Base-by-base conservation (phyloP, 2,113 vertebrate genomes). In the Chinchilla lanigera region DNA sequence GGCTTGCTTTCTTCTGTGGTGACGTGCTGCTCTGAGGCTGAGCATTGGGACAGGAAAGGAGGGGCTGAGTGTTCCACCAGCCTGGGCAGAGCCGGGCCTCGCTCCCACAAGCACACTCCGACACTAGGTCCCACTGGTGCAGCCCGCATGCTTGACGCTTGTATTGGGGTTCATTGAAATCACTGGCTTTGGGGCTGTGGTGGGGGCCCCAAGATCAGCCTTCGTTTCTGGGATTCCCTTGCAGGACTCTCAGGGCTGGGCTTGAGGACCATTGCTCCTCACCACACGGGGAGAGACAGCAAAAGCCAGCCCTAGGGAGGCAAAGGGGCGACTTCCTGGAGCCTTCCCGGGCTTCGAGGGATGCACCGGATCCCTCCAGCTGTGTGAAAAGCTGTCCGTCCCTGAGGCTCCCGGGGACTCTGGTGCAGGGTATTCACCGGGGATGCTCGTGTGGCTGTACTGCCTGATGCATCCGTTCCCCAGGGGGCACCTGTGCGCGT, bases 241-340 rank as follows among this genome's bases (percentile, higher is more conserved):
- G 17, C 28, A 92, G 35, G 24, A 71, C 44, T 56, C 28, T 19
- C 13, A 47, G 58, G 0, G 14, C 11, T 10, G 0, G 19, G 16
- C 26, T 8, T 1, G 19, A 3, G 28, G 28, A n/a, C 24, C 12
- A 1, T 35, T 7, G 4, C 41, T 54, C 24, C 4, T 38, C 22
- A 19, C 41, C 26, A 22, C 58, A 26, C 2, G 3, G 11, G 28
- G 35, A 77, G 67, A 60, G 8, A 54, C 14, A 0, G 35, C n/a
- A 1, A 75, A 44, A 85, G 41, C 41, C 54, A 38, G 41, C 60
- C 3, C 35, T 19, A 19, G 65, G 65, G 2, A 19, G 65, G 65
- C 65, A 69, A 8, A 69, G 65, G 65, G 65, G 9, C 30, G 6
- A 7, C 14, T 17, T 67, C 35, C 65, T 33, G 22, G 17, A 69